Percentiles rank a stretch among this genome's conserved stretches.
phyloP scores from a whole-genome alignment of 2,113 vertebrate species.

The Barbus barbus region DNA sequence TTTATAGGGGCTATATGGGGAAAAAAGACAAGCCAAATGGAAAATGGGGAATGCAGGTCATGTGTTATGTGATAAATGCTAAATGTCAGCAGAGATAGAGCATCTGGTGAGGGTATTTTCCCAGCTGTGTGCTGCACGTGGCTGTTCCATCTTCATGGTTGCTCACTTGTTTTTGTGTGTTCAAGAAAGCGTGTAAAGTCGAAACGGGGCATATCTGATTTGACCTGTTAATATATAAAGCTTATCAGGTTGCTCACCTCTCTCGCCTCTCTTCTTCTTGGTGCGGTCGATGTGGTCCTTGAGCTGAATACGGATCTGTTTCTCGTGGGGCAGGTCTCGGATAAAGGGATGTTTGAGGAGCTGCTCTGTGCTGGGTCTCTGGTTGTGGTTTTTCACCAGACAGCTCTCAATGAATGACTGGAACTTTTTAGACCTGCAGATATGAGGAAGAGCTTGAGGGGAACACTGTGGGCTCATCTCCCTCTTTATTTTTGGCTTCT shows the following conservation, averaged over 20 bases:
- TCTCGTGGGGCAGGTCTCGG: slow-evolving; percentile 88
- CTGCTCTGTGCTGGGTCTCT: slow-evolving; percentile 89
- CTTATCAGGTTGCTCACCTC: slow-evolving; percentile 73
- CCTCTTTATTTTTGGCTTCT: background rate
- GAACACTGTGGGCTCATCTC: background rate
- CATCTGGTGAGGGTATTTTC: background rate
- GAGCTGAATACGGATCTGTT: slow-evolving; percentile 95
- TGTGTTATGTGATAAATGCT: background rate
- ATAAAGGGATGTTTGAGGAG: slow-evolving; percentile 94
- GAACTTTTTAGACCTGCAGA: slow-evolving; percentile 92
- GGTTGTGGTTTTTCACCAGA: slow-evolving; percentile 90
- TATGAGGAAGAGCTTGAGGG: background rate
- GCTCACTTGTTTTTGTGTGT: background rate
- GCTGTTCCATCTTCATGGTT: background rate
- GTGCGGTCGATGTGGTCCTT: slow-evolving; percentile 98
- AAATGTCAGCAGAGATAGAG: slow-evolving; percentile 14
- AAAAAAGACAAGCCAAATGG: background rate
- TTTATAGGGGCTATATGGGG: background rate
- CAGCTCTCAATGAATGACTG: slow-evolving; percentile 94
- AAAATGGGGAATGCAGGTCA: slow-evolving; percentile 8
- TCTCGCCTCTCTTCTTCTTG: slow-evolving; percentile 94
- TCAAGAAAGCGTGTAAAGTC: background rate
- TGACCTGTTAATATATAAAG: background rate
- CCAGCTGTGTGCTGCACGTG: background rate
- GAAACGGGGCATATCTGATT: background rate